Base-by-base conservation (phyloP, 2,888 invertebrate genomes). In the Celastrina argiolus region DNA sequence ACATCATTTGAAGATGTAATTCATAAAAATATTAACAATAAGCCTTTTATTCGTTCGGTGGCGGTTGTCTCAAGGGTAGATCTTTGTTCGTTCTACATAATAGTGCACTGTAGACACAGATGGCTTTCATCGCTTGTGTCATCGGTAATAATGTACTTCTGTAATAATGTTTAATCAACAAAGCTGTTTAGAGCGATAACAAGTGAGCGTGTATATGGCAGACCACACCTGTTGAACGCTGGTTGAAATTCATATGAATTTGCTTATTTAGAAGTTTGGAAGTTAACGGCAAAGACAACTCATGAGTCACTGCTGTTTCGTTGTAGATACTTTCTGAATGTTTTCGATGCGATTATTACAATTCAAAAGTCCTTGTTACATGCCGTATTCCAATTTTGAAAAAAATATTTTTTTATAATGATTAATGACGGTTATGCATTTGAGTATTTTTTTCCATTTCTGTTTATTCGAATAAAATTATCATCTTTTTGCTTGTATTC, bases 111-210 rank as follows among this genome's bases (percentile, higher is more conserved):
- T 90, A 77, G 86, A 90, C 84, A 90, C 90, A 90, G 89, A 84
- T 90, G 90, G 85, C 83, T 83, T 81, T 85, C 86, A 86, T 87
- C 84, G 81, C 82, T 84, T 87, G 85, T 90, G 88, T 89, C 89
- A 89, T 89, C 87, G 79, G 84, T 88, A 88, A 88, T 86, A 87
- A 88, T 88, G 87, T 87, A 78, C 81, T 84, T 82, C 83, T 84
- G 85, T 88, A 85, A 82, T 85, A 86, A 82, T 81, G 81, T 79
- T 82, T 81, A 80, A 82, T 84, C 82, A 84, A 88, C 87, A 84
- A 85, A 86, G 85, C 82, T 81, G 82, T 80, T 81, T 81, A 81
- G 81, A 80, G 79, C 79, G 83, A 84, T 87, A 83, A 83, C 83
- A 80, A 81, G 74, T 78, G 78, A 81, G 80, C 80, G 80, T 22